Percentiles rank a stretch among this genome's conserved stretches.
Conservation (phyloP, 2,888 invertebrate genomes). For the Drosophila kambysellisi region DNA sequence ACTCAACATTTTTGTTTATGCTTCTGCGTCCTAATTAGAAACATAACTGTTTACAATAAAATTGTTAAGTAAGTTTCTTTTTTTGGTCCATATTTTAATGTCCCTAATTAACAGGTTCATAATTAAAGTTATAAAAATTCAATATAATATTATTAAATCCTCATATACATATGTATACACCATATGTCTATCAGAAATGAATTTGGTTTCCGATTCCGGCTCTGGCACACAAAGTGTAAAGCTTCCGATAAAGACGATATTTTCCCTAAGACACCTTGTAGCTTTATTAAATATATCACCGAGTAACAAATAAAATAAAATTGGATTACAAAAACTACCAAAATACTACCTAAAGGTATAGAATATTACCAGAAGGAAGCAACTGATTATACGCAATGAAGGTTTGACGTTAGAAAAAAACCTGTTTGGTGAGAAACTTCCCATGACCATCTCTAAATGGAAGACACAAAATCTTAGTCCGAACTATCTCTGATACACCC, state of each 20-base stretch:
- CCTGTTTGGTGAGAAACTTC: slow-evolving; percentile 54
- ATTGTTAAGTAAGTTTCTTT: neutral
- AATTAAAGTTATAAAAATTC: neutral
- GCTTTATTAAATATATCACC: neutral
- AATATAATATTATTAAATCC: neutral
- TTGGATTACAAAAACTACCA: neutral
- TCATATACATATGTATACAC: neutral
- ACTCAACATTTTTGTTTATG: neutral
- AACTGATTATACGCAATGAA: neutral
- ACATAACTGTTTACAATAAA: neutral
- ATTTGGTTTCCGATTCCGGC: neutral
- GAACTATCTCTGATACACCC: slow-evolving; percentile 10
- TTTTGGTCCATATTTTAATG: neutral
- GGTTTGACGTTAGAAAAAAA: slow-evolving; percentile 7
- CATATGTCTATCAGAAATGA: neutral
- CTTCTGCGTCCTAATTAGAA: neutral
- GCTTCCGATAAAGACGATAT: neutral
- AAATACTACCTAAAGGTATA: neutral
- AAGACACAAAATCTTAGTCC: slow-evolving; percentile 23
- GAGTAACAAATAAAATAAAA: neutral
- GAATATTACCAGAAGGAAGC: neutral
- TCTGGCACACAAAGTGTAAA: neutral
- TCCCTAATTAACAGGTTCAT: neutral
- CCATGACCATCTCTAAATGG: slow-evolving; percentile 37
- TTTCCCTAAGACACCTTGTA: neutral